Percentiles rank a stretch among this genome's conserved stretches.
Evolutionary conservation across 2,888 invertebrate species (phyloP).

Genomic region (Polyommatus iphigenia): DNA sequence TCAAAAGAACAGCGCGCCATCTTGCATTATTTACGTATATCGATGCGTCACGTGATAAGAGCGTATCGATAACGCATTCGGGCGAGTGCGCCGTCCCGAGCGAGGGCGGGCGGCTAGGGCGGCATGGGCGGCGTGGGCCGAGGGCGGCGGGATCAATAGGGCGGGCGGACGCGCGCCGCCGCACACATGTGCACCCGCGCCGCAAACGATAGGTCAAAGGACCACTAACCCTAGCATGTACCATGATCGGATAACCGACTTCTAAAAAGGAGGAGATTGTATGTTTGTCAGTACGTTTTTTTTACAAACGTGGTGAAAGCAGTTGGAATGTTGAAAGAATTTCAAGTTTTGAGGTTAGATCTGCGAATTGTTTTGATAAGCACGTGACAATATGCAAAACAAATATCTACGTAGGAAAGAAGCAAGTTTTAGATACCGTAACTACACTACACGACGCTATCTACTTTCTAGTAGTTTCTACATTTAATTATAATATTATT

Average conservation of each 20-base stretch:
- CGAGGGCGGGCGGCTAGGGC: neutral
- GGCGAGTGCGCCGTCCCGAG: neutral
- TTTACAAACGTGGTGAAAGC: neutral
- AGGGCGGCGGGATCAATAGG: slow-evolving; percentile 69
- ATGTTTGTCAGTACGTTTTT: neutral
- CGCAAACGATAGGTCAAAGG: slow-evolving; percentile 17
- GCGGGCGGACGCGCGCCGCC: slow-evolving; percentile 68
- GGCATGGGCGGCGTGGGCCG: slow-evolving; percentile 55
- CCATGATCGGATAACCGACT: neutral
- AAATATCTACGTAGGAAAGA: neutral
- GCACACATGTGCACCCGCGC: slow-evolving; percentile 44
- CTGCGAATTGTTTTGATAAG: neutral
- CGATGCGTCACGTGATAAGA: slow-evolving; percentile 16
- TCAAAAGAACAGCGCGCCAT: neutral
- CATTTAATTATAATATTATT: neutral
- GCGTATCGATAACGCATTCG: slow-evolving; percentile 15
- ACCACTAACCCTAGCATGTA: neutral
- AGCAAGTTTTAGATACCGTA: neutral
- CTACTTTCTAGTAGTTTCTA: neutral
- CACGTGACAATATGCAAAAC: slow-evolving; percentile 2
- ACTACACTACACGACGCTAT: neutral
- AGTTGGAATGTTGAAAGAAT: neutral
- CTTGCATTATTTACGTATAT: neutral
- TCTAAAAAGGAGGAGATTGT: neutral
- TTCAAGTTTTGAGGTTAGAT: slow-evolving; percentile 6